Percentiles rank a stretch among this genome's conserved stretches.
These are phyloP conservation scores for Anoplolepis gracilipes DNA, from an alignment of 1,140 invertebrate genomes.

Conservation along the genomic window DNA sequence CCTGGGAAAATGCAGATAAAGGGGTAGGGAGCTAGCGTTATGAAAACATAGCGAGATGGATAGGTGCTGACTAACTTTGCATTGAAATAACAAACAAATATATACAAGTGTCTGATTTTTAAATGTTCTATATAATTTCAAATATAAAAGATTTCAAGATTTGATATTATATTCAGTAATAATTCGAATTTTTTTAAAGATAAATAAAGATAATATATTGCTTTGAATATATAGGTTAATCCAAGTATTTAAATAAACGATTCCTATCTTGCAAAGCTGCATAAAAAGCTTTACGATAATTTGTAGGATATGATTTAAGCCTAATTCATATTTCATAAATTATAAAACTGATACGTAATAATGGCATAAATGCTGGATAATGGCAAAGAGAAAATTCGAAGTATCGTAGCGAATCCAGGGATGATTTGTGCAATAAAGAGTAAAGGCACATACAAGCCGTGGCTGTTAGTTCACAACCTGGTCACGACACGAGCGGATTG, in stretches of 20 bases:
- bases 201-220: not conserved
- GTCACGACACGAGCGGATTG: slow-evolving; percentile 70
- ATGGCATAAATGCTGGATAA: slow-evolving; percentile 35
- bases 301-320: too few relatives aligned
- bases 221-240: not conserved
- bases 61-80: slow-evolving; percentile 26
- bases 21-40: slow-evolving; percentile 33
- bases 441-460: slow-evolving; percentile 60
- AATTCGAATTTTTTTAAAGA: not conserved
- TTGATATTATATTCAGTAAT: not conserved
- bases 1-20: slow-evolving; percentile 3
- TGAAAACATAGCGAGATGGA: slow-evolving; percentile 18
- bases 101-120: not conserved
- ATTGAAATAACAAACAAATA: not conserved
- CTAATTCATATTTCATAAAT: slow-evolving; percentile 72
- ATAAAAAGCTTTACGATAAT: too few relatives aligned
- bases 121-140: not conserved
- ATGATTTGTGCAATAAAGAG: slow-evolving; percentile 50
- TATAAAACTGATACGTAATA: slow-evolving; percentile 67
- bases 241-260: not conserved
- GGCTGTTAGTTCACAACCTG: slow-evolving; percentile 75
- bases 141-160: too few relatives aligned
- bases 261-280: too few relatives aligned
- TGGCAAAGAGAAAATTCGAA: not conserved
- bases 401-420: not conserved